Evolutionary conservation across 2,797 vertebrate genomes (phyloP).

Genomic region (Dallia pectoralis): DNA sequence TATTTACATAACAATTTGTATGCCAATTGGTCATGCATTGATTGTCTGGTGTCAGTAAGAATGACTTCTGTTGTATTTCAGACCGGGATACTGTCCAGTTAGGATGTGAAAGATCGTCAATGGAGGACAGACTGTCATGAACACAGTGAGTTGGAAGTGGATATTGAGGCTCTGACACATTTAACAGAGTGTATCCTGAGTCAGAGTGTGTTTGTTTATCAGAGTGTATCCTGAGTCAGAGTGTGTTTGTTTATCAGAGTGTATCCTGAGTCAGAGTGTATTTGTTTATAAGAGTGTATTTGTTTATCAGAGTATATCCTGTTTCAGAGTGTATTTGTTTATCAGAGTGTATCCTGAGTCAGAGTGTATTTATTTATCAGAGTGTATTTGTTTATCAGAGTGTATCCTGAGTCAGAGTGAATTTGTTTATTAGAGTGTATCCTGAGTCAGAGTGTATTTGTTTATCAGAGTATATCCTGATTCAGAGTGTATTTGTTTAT

Average conservation of each 20-base stretch:
- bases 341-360: conserved; percentile 59
- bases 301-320: no score
- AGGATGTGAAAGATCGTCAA: conserved; percentile 29
- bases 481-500: conserved; percentile 58
- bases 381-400: conserved; percentile 53
- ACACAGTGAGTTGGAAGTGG: conserved; percentile 29
- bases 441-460: conserved; percentile 63
- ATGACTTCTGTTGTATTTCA: neutral
- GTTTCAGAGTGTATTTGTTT: conserved; percentile 59
- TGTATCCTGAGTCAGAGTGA: conserved; percentile 60
- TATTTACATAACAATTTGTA: neutral
- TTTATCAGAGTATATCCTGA: conserved; percentile 60
- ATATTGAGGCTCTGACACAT: conserved; percentile 38
- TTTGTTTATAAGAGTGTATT: conserved; percentile 56
- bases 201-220: conserved; percentile 57
- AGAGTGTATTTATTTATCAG: no score
- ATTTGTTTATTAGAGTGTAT: conserved; percentile 56
- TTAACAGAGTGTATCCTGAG: no score
- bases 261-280: conserved; percentile 61
- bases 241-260: conserved; percentile 53
- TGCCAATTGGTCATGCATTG: no score
- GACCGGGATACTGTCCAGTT: neutral
- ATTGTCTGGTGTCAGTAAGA: no score
- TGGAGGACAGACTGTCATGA: conserved; percentile 37
- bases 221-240: conserved; percentile 61